Conservation (phyloP, 35 echinoderm and acorn worm species). For the Ophioderma brevispina region DNA sequence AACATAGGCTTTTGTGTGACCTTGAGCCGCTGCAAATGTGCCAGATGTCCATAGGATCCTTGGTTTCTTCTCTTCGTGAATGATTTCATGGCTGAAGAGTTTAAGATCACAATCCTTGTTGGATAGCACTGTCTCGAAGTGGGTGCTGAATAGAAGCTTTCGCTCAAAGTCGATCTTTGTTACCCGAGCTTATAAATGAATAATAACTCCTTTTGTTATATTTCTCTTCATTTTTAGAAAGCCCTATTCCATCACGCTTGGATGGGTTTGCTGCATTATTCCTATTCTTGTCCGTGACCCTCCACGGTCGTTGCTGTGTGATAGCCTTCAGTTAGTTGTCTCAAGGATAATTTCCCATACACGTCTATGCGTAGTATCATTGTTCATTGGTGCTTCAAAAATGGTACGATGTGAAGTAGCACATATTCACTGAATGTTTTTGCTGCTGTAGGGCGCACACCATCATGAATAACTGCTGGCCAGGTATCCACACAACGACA, state of each 20-base stretch:
- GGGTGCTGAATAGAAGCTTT: conserved; percentile 31
- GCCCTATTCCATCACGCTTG: conserved; percentile 44
- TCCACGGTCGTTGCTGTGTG: conserved; percentile 23
- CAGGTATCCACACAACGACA: neutral
- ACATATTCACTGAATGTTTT: conserved; percentile 47
- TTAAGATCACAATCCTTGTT: conserved; percentile 29
- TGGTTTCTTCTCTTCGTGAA: conserved; percentile 16
- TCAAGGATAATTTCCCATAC: conserved; percentile 20
- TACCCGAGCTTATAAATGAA: conserved; percentile 26
- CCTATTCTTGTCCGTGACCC: conserved; percentile 19
- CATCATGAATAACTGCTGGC: no score
- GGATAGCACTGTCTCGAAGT: conserved; percentile 18
- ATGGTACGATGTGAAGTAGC: conserved; percentile 36
- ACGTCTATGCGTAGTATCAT: conserved; percentile 30
- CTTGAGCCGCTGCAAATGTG: conserved; percentile 30
- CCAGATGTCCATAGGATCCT: conserved; percentile 38
- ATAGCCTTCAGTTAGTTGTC: conserved; percentile 6
- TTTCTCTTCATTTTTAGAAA: conserved; percentile 49
- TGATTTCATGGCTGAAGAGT: no score
- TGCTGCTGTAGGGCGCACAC: no score
- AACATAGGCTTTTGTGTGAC: conserved; percentile 33
- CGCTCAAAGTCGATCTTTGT: conserved; percentile 8
- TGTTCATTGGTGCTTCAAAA: conserved; percentile 34
- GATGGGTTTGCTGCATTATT: neutral
- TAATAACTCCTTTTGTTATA: no score